A percentile compares a stretch with the other conserved stretches of the same genome.
Evolutionary conservation across 2,888 invertebrate species (phyloP).

Genomic region (Stenodema calcarata): DNA sequence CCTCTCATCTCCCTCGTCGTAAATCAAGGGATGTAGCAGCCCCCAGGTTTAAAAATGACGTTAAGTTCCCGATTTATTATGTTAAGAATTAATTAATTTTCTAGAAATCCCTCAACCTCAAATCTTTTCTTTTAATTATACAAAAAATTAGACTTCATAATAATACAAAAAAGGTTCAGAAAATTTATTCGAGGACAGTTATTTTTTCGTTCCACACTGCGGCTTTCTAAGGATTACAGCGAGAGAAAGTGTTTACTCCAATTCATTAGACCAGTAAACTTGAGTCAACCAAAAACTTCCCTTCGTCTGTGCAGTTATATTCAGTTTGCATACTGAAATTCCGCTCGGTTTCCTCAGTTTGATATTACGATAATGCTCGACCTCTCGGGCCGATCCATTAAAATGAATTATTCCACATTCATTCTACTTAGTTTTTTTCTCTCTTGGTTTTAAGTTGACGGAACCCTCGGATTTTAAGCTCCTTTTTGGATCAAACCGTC

Average conservation of each 20-base stretch:
- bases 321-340: not conserved
- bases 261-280: not conserved
- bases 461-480: not conserved
- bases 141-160: too few relatives aligned
- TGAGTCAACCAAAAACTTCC: not conserved
- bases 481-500: not conserved
- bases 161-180: not conserved
- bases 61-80: constrained; percentile 13
- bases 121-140: not conserved
- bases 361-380: not conserved
- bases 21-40: not conserved
- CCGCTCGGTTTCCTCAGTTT: not conserved
- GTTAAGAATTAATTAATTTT: not conserved
- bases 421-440: not conserved
- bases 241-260: not conserved
- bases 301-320: not conserved
- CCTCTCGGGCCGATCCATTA: not conserved
- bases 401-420: not conserved
- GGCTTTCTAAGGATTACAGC: not conserved
- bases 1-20: not conserved
- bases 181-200: not conserved
- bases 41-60: not conserved
- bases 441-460: not conserved
- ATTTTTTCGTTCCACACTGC: not conserved
- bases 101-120: not conserved